Conservation (phyloP, 2,888 invertebrate species). For the Auanema sp. region DNA sequence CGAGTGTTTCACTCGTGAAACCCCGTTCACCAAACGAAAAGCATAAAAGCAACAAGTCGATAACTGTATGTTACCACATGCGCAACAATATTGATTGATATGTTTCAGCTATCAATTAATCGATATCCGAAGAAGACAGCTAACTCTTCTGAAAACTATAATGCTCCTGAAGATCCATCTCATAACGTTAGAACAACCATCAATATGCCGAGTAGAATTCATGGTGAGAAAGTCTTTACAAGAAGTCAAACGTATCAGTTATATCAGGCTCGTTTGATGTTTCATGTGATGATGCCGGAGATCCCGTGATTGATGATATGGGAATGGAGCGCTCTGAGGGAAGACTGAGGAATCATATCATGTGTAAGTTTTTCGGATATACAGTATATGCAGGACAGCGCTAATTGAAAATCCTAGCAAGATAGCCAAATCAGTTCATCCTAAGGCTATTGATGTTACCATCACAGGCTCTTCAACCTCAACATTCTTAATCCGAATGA, state of each 20-base stretch:
- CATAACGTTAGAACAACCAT: not conserved
- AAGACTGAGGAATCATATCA: too few relatives aligned
- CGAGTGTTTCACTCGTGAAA: constrained; percentile 35
- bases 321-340: not conserved
- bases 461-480: too few relatives aligned
- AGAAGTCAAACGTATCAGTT: not conserved
- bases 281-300: constrained; percentile 36
- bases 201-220: not conserved
- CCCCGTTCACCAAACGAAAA: constrained; percentile 32
- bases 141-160: not conserved
- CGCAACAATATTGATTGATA: not conserved
- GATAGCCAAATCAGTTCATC: too few relatives aligned
- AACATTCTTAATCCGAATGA: too few relatives aligned
- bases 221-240: not conserved
- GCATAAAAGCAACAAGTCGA: constrained; percentile 51
- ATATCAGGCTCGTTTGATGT: constrained; percentile 34
- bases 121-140: constrained; percentile 47
- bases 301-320: constrained; percentile 25
- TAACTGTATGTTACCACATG: constrained; percentile 34
- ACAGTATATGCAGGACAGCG: too few relatives aligned
- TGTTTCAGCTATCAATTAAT: constrained; percentile 51
- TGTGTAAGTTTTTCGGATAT: too few relatives aligned
- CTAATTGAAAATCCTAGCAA: too few relatives aligned
- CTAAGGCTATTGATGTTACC: too few relatives aligned
- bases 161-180: not conserved